Percentiles rank a stretch among this genome's conserved stretches.
phyloP scores from a whole-genome alignment of 2,113 vertebrate genomes.

The Corydoras sp. region DNA sequence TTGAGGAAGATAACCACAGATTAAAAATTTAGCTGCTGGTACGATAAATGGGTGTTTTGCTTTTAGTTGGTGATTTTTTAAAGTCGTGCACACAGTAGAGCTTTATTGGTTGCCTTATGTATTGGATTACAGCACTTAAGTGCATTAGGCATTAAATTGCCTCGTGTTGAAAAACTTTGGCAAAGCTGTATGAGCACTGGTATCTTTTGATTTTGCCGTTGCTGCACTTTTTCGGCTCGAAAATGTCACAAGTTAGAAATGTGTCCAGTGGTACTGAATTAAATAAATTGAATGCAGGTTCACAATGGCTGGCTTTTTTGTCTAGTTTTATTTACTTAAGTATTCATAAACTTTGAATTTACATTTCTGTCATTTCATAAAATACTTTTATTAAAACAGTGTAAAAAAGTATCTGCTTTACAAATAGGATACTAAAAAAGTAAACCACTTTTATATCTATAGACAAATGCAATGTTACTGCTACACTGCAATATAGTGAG shows the following conservation, averaged over 20 bases:
- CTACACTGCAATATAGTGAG: too few species aligned
- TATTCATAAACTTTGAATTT: conserved; percentile 1
- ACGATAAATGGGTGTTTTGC: conserved; percentile 40
- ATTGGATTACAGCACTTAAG: conserved; percentile 35
- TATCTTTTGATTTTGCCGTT: conserved; percentile 34
- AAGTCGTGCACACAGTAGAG: conserved; percentile 32
- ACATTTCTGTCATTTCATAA: too few species aligned
- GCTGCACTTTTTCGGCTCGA: conserved; percentile 28
- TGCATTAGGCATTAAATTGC: conserved; percentile 42
- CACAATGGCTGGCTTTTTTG: conserved; percentile 26
- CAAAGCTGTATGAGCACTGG: conserved; percentile 22
- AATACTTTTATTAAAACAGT: too few species aligned
- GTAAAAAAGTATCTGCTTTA: too few species aligned
- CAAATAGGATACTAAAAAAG: too few species aligned
- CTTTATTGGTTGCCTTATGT: conserved; percentile 24
- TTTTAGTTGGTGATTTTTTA: conserved; percentile 39
- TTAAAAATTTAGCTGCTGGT: conserved; percentile 53
- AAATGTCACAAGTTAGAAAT: conserved; percentile 41
- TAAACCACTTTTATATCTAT: too few species aligned
- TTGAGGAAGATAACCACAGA: conserved; percentile 50
- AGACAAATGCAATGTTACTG: too few species aligned
- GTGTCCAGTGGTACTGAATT: conserved; percentile 25
- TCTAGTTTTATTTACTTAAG: conserved; percentile 10
- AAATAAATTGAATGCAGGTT: conserved; percentile 28
- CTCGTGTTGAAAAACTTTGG: conserved; percentile 31